These are phyloP conservation scores for Trogon melanurus DNA, from an alignment of 2,113 vertebrate genomes.

Conservation along the genomic window DNA sequence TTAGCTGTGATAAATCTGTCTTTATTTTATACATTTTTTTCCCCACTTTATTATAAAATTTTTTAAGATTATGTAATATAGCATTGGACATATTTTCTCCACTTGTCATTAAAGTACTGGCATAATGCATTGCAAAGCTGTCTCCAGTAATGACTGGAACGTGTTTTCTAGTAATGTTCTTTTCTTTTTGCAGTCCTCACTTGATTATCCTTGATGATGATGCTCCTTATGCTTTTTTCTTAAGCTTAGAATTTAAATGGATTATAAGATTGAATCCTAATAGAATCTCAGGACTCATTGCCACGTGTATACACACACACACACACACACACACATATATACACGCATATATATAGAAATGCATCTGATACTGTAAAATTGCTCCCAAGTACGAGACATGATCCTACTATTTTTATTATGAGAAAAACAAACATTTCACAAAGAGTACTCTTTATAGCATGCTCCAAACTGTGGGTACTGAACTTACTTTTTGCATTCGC, in stretches of 20 bases:
- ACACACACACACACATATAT: rapidly evolving
- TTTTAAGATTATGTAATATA: background rate
- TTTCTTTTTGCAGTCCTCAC: background rate
- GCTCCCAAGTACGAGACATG: background rate
- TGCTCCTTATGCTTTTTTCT: background rate
- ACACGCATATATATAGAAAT: background rate
- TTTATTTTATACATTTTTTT: background rate
- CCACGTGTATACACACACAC: background rate
- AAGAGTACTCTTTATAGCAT: background rate
- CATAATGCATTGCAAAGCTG: background rate
- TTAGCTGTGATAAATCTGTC: background rate
- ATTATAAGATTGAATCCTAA: background rate
- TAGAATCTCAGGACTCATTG: constrained; percentile 18
- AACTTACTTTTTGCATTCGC: background rate
- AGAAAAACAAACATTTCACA: background rate
- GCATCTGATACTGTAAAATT: background rate
- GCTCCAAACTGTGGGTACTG: background rate
- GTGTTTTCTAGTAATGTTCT: background rate
- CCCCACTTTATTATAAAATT: background rate
- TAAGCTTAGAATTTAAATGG: background rate
- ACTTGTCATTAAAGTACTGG: background rate
- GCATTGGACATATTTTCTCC: background rate
- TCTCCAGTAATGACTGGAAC: background rate
- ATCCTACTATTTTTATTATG: background rate
- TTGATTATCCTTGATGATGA: background rate